phyloP scores from a whole-genome alignment of 2,113 vertebrate species.

The Heterotis niloticus region DNA sequence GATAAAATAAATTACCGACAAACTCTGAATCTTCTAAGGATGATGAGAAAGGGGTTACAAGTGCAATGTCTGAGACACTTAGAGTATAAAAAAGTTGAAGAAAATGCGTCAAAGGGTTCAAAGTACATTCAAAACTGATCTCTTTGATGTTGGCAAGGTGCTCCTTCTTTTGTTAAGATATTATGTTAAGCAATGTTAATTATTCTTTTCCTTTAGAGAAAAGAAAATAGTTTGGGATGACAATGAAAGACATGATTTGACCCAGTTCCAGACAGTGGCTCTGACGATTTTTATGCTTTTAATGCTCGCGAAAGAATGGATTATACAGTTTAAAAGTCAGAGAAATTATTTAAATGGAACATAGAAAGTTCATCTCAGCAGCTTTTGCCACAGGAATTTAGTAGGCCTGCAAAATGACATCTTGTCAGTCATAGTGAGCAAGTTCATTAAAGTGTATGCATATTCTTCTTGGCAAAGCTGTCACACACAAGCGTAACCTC shows the following conservation, averaged over 20 bases:
- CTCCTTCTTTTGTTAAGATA: not conserved
- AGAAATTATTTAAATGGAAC: not conserved
- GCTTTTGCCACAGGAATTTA: not conserved
- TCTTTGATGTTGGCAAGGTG: not conserved
- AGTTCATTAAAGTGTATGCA: not conserved
- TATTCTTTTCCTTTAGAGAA: not conserved
- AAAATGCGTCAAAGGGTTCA: not conserved
- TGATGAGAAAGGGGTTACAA: not conserved
- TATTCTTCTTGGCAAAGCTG: no score
- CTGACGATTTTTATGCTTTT: not conserved
- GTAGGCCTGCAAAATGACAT: not conserved
- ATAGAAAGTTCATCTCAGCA: not conserved
- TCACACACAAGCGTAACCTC: no score
- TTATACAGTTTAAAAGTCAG: not conserved
- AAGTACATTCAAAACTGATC: not conserved
- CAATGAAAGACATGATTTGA: not conserved
- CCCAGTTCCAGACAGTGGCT: not conserved
- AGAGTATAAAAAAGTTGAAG: not conserved
- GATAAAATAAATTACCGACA: not conserved
- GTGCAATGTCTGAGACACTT: not conserved
- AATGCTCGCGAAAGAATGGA: not conserved
- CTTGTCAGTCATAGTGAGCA: not conserved
- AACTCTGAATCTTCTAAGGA: not conserved
- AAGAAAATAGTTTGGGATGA: not conserved
- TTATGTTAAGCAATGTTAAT: constrained; percentile 4